Percentiles rank a stretch among this genome's conserved stretches.
Evolutionary conservation across 1,140 invertebrate species (phyloP).

Genomic region (Eciton burchellii): DNA sequence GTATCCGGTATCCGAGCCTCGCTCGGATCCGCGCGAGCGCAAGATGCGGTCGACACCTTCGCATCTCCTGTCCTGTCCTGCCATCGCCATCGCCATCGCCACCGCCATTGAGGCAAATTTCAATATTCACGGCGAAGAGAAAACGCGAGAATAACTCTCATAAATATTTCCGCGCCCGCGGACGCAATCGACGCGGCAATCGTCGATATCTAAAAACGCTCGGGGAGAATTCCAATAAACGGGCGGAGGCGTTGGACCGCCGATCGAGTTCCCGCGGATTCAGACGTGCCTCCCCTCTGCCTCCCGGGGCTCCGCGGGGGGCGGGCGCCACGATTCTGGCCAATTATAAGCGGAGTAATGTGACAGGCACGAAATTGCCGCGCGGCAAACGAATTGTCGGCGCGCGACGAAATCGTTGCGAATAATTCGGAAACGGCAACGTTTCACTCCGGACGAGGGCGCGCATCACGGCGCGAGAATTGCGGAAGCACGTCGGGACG

Average conservation of each 20-base stretch:
- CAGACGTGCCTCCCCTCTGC: background rate
- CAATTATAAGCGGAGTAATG: conserved; percentile 49
- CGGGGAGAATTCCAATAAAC: conserved; percentile 31
- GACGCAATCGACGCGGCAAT: conserved; percentile 23
- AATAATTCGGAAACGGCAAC: conserved; percentile 65
- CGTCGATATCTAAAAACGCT: conserved; percentile 36
- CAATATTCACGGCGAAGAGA: conserved; percentile 4
- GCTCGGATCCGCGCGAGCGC: background rate
- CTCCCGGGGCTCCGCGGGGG: background rate
- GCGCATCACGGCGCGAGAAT: conserved; percentile 44
- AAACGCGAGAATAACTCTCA: conserved; percentile 23
- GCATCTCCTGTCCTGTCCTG: no score
- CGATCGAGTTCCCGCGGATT: conserved; percentile 24
- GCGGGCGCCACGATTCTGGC: conserved; percentile 21
- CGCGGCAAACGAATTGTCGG: conserved; percentile 67
- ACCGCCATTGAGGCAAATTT: background rate
- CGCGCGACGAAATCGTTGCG: conserved; percentile 64
- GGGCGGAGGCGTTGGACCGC: background rate
- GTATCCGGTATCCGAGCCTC: no score
- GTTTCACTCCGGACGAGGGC: conserved; percentile 14
- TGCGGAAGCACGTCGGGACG: conserved; percentile 46
- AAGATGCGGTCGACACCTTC: background rate
- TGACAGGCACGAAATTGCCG: conserved; percentile 56
- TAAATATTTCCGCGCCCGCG: conserved; percentile 31
- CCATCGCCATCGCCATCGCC: no score